Evolutionary conservation across 1,140 invertebrate species (phyloP), one percentile per base, ranked within the genome.

Genomic region (Sarcophaga bullata): DNA sequence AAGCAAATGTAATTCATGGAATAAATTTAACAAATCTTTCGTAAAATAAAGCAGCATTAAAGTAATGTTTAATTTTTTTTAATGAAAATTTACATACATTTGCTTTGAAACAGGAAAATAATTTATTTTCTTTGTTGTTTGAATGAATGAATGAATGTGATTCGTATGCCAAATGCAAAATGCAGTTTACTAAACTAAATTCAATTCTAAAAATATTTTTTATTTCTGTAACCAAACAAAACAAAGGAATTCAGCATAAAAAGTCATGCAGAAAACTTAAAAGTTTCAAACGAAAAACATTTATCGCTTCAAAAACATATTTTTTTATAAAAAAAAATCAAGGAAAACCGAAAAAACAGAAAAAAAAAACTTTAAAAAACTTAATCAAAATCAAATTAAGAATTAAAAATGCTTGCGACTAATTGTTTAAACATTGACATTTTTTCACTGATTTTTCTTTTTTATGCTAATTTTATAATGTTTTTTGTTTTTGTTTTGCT

Each of bases 321-420:
- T 37, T 37, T 4, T 37, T 37, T 37, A 37, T 2, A 37, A 37
- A 37, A 37, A 37, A 37, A 37, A 37, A 37, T 4, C 25, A 37
- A 37, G 25, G 25, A 37, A 1, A 37, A 37, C 25, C 25, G 25
- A 37, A 37, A 37, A 1, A 37, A 37, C 25, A 37, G 25, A 37
- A 37, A 37, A 1, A n/a, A 37, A 37, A 17, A n/a, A n/a, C 13
- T 68, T 19, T 19, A 68, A 68, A 68, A 68, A 68, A 68, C 7
- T 68, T 68, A 52, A 52, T 62, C 10, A 68, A 37, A 68, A 68
- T 19, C 19, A 68, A 68, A 68, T 2, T 8, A 52, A 52, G 19
- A 68, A 68, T 37, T 37, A 68, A 68, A 25, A 68, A 68, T 68
- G 62, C n/a, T 68, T 68, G 62, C 62, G 19, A 68, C n/a, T 68